phyloP scores from a whole-genome alignment of 2,113 vertebrate genomes.

The Microcebus lehilahytsara region DNA sequence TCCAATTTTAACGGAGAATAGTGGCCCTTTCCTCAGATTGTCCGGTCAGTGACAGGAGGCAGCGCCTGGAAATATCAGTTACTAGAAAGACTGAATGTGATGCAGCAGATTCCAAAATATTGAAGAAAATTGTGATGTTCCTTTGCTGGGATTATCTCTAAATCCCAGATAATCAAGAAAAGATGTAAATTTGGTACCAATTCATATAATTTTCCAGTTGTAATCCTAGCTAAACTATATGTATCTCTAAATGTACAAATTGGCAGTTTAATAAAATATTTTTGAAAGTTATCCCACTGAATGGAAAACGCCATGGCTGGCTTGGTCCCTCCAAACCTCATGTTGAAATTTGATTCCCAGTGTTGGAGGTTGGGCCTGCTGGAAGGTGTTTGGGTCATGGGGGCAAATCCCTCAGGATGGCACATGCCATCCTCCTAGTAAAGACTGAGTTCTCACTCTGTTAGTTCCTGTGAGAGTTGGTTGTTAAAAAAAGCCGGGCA shows the following conservation, averaged over 20 bases:
- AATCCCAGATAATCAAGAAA: not conserved
- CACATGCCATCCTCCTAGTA: not conserved
- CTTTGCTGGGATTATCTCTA: not conserved
- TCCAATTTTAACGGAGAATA: slow-evolving; percentile 4
- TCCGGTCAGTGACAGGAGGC: not conserved
- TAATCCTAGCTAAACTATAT: not conserved
- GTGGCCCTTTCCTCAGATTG: not conserved
- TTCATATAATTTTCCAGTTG: not conserved
- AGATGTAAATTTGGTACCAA: not conserved
- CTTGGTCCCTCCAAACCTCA: not conserved
- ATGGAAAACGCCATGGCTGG: not conserved
- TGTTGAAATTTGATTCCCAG: not conserved
- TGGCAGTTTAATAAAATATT: not conserved
- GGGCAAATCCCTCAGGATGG: not conserved
- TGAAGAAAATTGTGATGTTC: not conserved
- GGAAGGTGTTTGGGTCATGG: not conserved
- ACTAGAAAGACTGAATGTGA: not conserved
- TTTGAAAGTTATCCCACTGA: not conserved
- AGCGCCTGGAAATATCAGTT: not conserved
- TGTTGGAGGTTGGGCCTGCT: not conserved
- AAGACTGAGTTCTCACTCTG: not conserved
- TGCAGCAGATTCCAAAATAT: not conserved
- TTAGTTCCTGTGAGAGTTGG: not conserved
- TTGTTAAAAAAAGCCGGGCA: not conserved
- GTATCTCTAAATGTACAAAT: not conserved